Conservation (phyloP, 1,140 invertebrate species). For the Bombus confusus region DNA sequence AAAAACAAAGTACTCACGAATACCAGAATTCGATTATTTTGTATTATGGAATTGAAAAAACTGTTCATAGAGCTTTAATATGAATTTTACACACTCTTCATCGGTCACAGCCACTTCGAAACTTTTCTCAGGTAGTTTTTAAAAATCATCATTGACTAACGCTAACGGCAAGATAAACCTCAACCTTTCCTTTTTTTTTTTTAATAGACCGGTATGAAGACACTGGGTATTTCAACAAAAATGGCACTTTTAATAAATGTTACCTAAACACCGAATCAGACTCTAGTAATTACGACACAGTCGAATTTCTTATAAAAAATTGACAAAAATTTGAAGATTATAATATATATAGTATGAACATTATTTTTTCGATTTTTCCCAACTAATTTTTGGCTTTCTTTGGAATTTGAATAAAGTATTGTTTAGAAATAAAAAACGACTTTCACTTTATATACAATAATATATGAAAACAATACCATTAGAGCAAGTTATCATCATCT, state of each 20-base stretch:
- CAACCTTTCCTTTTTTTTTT: background rate
- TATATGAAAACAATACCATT: conserved; percentile 14
- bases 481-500: background rate
- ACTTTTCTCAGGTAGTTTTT: conserved; percentile 41
- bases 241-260: conserved; percentile 46
- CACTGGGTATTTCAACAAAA: conserved; percentile 30
- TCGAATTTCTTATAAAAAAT: conserved; percentile 8
- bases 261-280: conserved; percentile 7
- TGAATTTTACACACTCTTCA: conserved; percentile 32
- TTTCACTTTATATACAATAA: background rate
- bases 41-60: conserved; percentile 10
- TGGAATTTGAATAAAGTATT: conserved; percentile 5
- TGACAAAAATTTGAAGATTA: conserved; percentile 33
- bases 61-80: conserved; percentile 15
- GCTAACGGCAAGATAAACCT: conserved; percentile 42
- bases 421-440: background rate
- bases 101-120: conserved; percentile 52
- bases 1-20: conserved; percentile 1
- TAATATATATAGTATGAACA: background rate
- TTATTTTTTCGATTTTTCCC: background rate
- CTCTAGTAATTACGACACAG: background rate
- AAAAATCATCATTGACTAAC: conserved; percentile 41
- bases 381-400: conserved; percentile 36
- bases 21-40: background rate
- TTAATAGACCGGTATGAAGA: conserved; percentile 30